Evolutionary conservation across 2,888 invertebrate species (phyloP).

Genomic region (Zhuqinia jingwanae): DNA sequence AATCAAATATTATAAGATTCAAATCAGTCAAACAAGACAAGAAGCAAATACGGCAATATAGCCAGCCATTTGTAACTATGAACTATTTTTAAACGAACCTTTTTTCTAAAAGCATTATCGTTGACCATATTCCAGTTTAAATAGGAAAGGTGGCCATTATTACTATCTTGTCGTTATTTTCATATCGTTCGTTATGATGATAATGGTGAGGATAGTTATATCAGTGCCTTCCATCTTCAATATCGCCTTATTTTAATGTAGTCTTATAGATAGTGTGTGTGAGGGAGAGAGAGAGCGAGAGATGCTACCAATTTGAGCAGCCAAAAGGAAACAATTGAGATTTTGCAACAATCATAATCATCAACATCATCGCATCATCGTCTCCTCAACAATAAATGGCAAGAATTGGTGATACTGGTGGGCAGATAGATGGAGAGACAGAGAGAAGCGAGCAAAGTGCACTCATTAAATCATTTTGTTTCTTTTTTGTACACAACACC

Average conservation of each 20-base stretch:
- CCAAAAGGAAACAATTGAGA: slow-evolving; percentile 33
- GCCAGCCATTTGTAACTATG: no score
- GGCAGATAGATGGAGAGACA: slow-evolving; percentile 18
- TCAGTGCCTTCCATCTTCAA: slow-evolving; percentile 8
- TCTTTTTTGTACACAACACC: slow-evolving; percentile 42
- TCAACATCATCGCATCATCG: slow-evolving; percentile 4
- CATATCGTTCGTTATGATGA: slow-evolving; percentile 6
- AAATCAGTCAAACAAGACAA: neutral
- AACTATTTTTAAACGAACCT: slow-evolving; percentile 3
- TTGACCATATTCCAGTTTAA: slow-evolving; percentile 34
- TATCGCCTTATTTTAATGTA: slow-evolving; percentile 21
- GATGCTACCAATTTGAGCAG: slow-evolving; percentile 6
- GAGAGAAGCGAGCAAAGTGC: slow-evolving; percentile 41
- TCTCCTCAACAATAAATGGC: slow-evolving; percentile 4
- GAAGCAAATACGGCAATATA: neutral
- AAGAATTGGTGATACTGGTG: slow-evolving; percentile 17
- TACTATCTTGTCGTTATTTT: slow-evolving; percentile 20
- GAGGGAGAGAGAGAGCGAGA: neutral
- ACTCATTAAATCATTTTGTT: slow-evolving; percentile 50
- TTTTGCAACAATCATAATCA: slow-evolving; percentile 40
- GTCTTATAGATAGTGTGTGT: no score
- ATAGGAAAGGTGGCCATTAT: slow-evolving; percentile 34
- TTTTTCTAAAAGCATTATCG: neutral
- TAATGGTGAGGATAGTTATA: neutral
- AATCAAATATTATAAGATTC: neutral